phyloP scores from a whole-genome alignment of 2,797 vertebrate species.

The Siniperca undulata region DNA sequence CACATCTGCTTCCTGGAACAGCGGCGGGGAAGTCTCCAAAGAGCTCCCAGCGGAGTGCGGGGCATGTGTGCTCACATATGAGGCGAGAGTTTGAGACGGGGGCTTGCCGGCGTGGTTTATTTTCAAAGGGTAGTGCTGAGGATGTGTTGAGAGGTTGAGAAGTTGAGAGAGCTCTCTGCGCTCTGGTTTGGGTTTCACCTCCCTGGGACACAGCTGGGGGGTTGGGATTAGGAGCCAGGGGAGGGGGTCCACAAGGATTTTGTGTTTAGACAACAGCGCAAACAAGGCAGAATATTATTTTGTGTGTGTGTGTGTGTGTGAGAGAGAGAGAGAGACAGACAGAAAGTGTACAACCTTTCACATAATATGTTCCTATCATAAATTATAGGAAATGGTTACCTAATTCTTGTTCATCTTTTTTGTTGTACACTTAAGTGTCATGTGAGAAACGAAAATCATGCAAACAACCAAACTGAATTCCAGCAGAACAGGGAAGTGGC shows the following conservation, averaged over 20 bases:
- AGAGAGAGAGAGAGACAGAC: neutral
- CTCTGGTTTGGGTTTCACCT: constrained; percentile 80
- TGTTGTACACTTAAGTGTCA: constrained; percentile 14
- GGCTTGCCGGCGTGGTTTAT: constrained; percentile 76
- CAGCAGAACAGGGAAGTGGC: constrained; percentile 76
- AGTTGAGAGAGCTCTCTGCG: constrained; percentile 77
- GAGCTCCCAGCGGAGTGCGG: constrained; percentile 73
- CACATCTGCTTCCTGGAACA: constrained; percentile 83
- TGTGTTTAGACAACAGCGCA: constrained; percentile 68
- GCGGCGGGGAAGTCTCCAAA: constrained; percentile 70
- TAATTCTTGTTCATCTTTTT: constrained; percentile 31
- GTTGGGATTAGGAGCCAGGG: constrained; percentile 30
- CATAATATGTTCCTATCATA: neutral
- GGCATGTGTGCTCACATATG: constrained; percentile 76
- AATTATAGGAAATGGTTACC: constrained; percentile 27
- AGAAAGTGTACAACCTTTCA: neutral
- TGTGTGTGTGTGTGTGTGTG: constrained; percentile 4
- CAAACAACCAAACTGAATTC: constrained; percentile 68
- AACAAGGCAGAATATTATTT: constrained; percentile 50
- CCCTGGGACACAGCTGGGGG: constrained; percentile 72
- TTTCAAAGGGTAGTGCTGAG: constrained; percentile 83
- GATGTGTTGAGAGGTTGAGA: constrained; percentile 85
- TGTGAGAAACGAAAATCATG: constrained; percentile 48
- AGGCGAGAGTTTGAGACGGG: constrained; percentile 73
- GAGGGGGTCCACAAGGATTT: constrained; percentile 32